Evolutionary conservation across 2,797 vertebrate genomes (phyloP).

Genomic region (Intellagama lesueurii): DNA sequence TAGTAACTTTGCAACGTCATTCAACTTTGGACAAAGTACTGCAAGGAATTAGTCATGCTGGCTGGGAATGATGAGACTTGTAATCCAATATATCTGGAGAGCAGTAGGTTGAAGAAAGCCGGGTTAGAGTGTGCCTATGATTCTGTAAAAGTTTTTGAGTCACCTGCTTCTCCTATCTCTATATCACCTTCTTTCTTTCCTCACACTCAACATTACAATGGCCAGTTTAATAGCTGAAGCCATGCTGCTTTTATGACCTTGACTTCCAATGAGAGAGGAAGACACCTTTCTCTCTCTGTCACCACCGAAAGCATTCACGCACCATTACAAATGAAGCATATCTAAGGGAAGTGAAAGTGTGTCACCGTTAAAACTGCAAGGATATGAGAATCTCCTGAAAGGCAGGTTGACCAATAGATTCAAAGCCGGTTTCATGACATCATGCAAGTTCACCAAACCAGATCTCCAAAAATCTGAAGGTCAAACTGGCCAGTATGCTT

Average conservation of each 20-base stretch:
- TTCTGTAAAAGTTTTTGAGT: not conserved
- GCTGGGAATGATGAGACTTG: too few species aligned
- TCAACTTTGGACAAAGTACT: too few species aligned
- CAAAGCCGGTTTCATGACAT: not conserved
- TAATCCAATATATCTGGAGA: not conserved
- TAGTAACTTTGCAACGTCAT: too few species aligned
- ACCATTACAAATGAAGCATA: not conserved
- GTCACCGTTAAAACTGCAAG: not conserved
- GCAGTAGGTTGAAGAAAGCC: not conserved
- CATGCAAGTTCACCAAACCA: not conserved
- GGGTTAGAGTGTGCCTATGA: not conserved
- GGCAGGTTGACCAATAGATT: not conserved
- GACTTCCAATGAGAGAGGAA: not conserved
- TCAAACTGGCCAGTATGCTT: too few species aligned
- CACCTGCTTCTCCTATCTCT: not conserved
- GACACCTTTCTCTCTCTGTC: not conserved
- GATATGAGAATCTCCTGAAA: not conserved
- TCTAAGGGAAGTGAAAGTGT: not conserved
- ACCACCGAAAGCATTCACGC: not conserved
- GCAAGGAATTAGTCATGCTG: too few species aligned
- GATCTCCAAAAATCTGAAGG: too few species aligned
- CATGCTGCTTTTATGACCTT: not conserved
- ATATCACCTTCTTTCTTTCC: not conserved
- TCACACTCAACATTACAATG: not conserved
- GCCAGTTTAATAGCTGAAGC: not conserved